Conservation (phyloP, 2,113 vertebrate species). For the Nannobrachium achirus region DNA sequence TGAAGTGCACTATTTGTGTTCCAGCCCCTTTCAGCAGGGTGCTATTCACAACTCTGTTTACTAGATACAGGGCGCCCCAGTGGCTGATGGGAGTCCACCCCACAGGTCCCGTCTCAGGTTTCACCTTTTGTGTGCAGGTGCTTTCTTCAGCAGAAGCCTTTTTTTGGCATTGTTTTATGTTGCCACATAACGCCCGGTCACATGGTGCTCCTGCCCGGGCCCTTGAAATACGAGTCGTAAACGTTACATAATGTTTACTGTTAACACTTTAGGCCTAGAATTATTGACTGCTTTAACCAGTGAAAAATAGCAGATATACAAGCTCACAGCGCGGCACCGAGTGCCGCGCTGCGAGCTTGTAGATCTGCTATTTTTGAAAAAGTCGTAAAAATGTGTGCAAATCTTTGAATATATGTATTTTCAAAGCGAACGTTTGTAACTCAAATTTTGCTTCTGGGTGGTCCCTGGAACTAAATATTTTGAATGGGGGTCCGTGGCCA, state of each 20-base stretch:
- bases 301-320: no score
- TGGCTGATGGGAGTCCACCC: conserved; percentile 51
- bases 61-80: conserved; percentile 47
- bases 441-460: no score
- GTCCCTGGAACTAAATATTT: no score
- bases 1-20: conserved; percentile 49
- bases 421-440: no score
- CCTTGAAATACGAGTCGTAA: conserved; percentile 27
- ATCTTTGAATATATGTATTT: no score
- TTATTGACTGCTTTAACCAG: no score
- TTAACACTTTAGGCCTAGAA: no score
- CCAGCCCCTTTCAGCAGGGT: conserved; percentile 39
- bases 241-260: conserved; percentile 43
- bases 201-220: not conserved
- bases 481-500: no score
- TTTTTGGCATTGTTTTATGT: conserved; percentile 49
- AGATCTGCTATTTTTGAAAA: no score
- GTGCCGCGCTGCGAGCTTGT: no score
- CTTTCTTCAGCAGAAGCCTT: conserved; percentile 20
- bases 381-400: no score
- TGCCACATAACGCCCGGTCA: not conserved
- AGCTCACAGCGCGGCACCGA: no score
- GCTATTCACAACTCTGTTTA: conserved; percentile 62
- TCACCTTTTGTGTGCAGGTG: conserved; percentile 35
- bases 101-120: conserved; percentile 47